Evolutionary conservation across 2,797 vertebrate genomes (phyloP), one percentile per base, ranked within the genome.

Genomic region (Gymnoscopelus braueri): DNA sequence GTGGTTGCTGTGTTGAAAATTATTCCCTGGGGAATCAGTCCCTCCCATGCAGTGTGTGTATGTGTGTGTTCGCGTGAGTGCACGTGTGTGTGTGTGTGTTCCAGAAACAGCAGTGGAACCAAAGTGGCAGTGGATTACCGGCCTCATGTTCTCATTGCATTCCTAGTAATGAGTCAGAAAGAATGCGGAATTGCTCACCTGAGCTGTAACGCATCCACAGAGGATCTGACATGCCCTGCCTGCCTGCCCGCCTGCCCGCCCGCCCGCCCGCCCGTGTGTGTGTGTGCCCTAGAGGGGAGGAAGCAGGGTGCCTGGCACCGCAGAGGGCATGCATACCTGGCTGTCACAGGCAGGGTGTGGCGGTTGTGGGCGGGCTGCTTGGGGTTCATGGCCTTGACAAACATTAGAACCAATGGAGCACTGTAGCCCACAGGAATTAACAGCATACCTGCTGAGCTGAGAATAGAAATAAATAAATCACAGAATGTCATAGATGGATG

Each of bases 161-260:
- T 81, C 66, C 32, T 35, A 29, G 55, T 82, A 75, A 88, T 84
- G 85, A 84, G 67, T 69, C 63, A 65, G 69, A 57, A 77, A 80
- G 87, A 90, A 91, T 92, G 88, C 50, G 59, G 60, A 82, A 74
- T 6, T 81, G 76, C 72, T 87, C 88, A 89, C 86, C 80, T 78
- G 73, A 77, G 79, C 75, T 65, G 77, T 86, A 81, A 89, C 75
- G 67, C 73, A 67, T 82, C 57, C 69, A 62, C 69, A 74, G 79
- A 70, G 58, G 74, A 75, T 72, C 60, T 39, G 56, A 84, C 84
- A 77, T 88, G 83, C 80, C 82, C 55, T n/a, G 71, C 55, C 82
- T 32, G 26, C 26, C 32, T 29, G 26, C 2, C 26, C 2, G 1
- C 26, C 26, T 29, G 26, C 19, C 19, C 1, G 19, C 19, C 19